Percentiles rank a stretch among this genome's conserved stretches.
phyloP scores from a whole-genome alignment of 2,888 invertebrate species.

The Parelbella ahira region DNA sequence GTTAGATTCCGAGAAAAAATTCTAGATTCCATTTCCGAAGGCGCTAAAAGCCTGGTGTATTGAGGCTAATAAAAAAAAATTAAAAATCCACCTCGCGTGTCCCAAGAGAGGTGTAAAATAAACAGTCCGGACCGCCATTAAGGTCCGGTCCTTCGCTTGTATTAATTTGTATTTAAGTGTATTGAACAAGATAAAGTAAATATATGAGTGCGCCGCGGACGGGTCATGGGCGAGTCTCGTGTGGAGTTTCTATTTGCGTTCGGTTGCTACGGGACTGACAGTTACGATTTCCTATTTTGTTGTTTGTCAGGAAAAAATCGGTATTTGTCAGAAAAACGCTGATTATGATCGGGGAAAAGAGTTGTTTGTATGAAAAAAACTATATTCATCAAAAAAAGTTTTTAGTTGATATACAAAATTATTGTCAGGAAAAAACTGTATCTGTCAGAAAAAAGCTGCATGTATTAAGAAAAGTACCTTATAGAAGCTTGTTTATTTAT shows the following conservation, averaged over 20 bases:
- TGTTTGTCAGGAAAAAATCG: too few species aligned
- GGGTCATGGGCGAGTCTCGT: slow-evolving; percentile 54
- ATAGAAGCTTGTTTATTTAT: too few species aligned
- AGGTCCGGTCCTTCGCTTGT: slow-evolving; percentile 70
- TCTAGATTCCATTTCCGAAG: slow-evolving; percentile 47
- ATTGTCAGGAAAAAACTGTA: too few species aligned
- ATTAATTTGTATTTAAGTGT: slow-evolving; percentile 81
- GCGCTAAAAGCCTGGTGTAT: slow-evolving; percentile 61
- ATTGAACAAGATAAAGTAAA: slow-evolving; percentile 79
- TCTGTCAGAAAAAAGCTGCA: too few species aligned
- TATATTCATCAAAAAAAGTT: too few species aligned
- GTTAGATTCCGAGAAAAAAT: slow-evolving; percentile 21
- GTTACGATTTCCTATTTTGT: neutral
- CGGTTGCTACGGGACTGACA: slow-evolving; percentile 17
- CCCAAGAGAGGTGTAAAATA: slow-evolving; percentile 77
- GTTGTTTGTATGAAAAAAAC: too few species aligned
- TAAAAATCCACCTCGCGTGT: slow-evolving; percentile 58
- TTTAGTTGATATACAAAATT: too few species aligned
- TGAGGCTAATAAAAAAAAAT: slow-evolving; percentile 49
- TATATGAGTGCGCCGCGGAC: slow-evolving; percentile 61
- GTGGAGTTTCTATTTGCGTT: slow-evolving; percentile 33
- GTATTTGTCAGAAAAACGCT: too few species aligned
- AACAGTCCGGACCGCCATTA: slow-evolving; percentile 73
- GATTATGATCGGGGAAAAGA: too few species aligned
- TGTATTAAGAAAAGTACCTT: too few species aligned